Conservation (phyloP, 2,888 invertebrate genomes). For the Tenthredo distinguenda region DNA sequence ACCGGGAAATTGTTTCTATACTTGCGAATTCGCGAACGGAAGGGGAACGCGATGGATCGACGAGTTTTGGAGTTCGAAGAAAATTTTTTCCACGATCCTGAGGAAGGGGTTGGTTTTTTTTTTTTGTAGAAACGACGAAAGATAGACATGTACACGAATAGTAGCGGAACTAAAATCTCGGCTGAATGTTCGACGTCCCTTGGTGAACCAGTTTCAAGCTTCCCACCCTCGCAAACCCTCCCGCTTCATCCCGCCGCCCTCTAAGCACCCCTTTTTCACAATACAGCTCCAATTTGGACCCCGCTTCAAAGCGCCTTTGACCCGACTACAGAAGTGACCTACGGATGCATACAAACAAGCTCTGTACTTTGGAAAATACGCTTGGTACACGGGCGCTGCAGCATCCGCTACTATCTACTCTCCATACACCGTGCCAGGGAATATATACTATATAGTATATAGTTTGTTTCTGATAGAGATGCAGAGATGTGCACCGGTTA, state of each 20-base stretch:
- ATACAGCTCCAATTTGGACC: slow-evolving; percentile 48
- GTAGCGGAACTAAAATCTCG: slow-evolving; percentile 10
- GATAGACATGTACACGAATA: background rate
- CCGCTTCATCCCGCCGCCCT: background rate
- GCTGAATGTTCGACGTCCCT: slow-evolving; percentile 11
- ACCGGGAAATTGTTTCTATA: background rate
- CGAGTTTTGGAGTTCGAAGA: background rate
- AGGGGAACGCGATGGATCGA: background rate
- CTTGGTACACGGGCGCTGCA: slow-evolving; percentile 13
- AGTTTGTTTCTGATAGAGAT: slow-evolving; percentile 4
- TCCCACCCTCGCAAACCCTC: background rate
- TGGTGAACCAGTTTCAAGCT: slow-evolving; percentile 34
- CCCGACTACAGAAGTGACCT: slow-evolving; percentile 25
- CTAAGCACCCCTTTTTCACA: slow-evolving; percentile 33
- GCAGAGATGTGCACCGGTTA: background rate
- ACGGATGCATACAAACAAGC: slow-evolving; percentile 51
- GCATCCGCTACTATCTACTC: slow-evolving; percentile 1
- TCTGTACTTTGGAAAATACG: slow-evolving; percentile 42
- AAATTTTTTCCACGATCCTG: background rate
- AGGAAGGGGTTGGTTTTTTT: background rate
- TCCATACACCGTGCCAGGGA: background rate
- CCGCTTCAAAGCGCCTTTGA: slow-evolving; percentile 46
- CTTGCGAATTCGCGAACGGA: too few relatives aligned
- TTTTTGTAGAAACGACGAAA: background rate
- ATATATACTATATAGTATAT: background rate